Percentiles rank a stretch among this genome's conserved stretches.
These are phyloP conservation scores for Dynastes hyllus DNA, from an alignment of 2,888 invertebrate genomes.

Conservation along the genomic window DNA sequence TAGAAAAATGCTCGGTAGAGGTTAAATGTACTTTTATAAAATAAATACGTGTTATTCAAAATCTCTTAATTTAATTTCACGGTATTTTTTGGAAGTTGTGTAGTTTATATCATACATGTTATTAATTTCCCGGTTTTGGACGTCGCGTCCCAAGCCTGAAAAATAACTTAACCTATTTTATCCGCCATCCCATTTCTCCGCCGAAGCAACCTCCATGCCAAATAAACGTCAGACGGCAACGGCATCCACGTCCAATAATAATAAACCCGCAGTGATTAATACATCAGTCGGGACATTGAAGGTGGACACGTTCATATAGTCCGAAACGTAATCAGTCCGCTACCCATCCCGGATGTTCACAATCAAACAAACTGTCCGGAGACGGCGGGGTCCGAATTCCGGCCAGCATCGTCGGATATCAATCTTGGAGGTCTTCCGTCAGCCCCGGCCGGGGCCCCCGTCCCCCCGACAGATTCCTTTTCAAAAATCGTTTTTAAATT, in stretches of 20 bases:
- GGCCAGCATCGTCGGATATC: conserved; percentile 33
- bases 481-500: conserved; percentile 60
- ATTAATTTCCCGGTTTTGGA: too few species aligned
- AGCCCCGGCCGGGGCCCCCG: conserved; percentile 31
- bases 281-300: conserved; percentile 39
- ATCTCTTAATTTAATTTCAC: too few species aligned
- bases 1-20: too few species aligned
- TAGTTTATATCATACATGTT: too few species aligned
- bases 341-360: conserved; percentile 23
- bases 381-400: conserved; percentile 32
- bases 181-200: neutral
- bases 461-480: too few species aligned
- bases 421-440: conserved; percentile 48
- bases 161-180: conserved; percentile 2
- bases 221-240: conserved; percentile 11
- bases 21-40: too few species aligned
- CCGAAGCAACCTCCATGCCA: neutral
- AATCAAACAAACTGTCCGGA: conserved; percentile 46
- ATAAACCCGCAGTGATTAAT: conserved; percentile 35
- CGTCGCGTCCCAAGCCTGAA: neutral
- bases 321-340: conserved; percentile 37
- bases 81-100: too few species aligned
- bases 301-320: conserved; percentile 30
- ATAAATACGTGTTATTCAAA: too few species aligned
- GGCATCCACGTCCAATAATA: conserved; percentile 35